Conservation (phyloP, 2,888 invertebrate genomes). For the Pilophorus perplexus region DNA sequence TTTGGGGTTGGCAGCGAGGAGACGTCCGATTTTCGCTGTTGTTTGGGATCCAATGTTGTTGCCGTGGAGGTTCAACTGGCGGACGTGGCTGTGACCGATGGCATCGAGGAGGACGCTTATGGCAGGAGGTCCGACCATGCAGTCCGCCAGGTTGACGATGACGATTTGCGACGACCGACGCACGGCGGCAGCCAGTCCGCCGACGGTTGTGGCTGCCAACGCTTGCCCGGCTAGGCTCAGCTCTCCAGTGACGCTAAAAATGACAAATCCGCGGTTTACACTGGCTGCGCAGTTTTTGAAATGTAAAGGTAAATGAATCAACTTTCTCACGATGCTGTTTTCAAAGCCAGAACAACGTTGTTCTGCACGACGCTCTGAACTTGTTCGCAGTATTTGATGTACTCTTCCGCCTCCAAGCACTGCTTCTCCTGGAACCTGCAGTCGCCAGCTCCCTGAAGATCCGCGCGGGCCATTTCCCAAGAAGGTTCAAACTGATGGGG, state of each 20-base stretch:
- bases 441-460: neutral
- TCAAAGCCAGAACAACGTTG: neutral
- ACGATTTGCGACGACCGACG: slow-evolving; percentile 12
- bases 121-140: slow-evolving; percentile 41
- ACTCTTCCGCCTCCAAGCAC: neutral
- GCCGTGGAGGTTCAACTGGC: slow-evolving; percentile 41
- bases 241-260: slow-evolving; percentile 36
- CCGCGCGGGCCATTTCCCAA: neutral
- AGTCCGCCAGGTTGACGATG: slow-evolving; percentile 43
- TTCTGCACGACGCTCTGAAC: neutral
- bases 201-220: slow-evolving; percentile 29
- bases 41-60: slow-evolving; percentile 42
- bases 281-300: no score
- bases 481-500: no score
- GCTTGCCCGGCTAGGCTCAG: slow-evolving; percentile 42
- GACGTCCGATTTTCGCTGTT: slow-evolving; percentile 37
- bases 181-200: slow-evolving; percentile 37
- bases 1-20: slow-evolving; percentile 31
- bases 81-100: slow-evolving; percentile 7
- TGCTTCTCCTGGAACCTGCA: neutral
- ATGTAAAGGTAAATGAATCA: no score
- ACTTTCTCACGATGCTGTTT: slow-evolving; percentile 7
- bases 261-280: neutral
- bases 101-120: slow-evolving; percentile 33
- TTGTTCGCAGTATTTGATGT: neutral